Base-by-base conservation (phyloP, 92 coral and sea anemone genomes). In the Porites rus region DNA sequence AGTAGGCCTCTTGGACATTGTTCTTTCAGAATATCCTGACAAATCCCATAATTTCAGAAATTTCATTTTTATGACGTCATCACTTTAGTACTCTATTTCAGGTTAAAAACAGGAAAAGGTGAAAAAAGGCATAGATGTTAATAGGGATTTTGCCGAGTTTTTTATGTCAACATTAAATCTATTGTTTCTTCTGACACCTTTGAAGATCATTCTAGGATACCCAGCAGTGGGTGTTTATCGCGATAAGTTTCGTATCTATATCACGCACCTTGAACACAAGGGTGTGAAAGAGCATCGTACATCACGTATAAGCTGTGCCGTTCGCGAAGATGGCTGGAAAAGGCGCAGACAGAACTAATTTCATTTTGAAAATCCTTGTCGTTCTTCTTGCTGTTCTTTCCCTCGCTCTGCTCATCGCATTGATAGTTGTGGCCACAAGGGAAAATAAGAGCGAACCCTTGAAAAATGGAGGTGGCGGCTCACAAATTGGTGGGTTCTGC, bases 331-430 rank as follows among this genome's bases (percentile, higher is more conserved):
- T 72, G 60, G 78, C 69, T 12, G 20, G 8, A 9, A 62, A 69
- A 6, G 65, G 65, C 21, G 53, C 52, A 64, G 53, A 28, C 68
- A 60, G 19, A 28, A 77, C 65, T 17, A n/a, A 25, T 28, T 63
- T 61, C 69, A n/a, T 80, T 80, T 53, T 80, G 64, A 80, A 80
- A 65, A 66, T 80, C 21, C 56, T 69, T 56, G 75, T 66, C 7
- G 63, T 22, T 14, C 4, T 69, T 22, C 53, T 80, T 25, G 84
- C 84, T 46, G 10, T 80, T 38, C 62, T 80, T 4, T 80, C 74
- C 19, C 43, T 80, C 21, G 75, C 84, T 7, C 64, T 80, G 14
- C 74, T 80, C 12, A 65, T 80, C 10, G 84, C 84, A 22, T 51
- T 80, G 51, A 80, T 80, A 21, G 75, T 80, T 1, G 84, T 80